Conservation (phyloP, 64 coral and sea anemone genomes). For the Trachythela sp. region DNA sequence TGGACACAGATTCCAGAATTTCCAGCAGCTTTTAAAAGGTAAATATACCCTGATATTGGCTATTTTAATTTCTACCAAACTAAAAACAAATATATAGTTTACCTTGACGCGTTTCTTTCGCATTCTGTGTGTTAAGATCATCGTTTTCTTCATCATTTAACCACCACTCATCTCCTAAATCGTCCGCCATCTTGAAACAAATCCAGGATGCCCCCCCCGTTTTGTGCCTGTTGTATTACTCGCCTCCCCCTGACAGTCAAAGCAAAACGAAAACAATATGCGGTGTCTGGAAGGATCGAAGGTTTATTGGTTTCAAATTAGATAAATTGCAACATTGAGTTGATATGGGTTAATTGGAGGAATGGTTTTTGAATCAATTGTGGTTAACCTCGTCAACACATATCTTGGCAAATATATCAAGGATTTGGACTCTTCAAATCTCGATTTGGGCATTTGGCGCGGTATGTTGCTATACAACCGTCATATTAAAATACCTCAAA, state of each 20-base stretch:
- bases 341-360: neutral
- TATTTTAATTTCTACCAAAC: neutral
- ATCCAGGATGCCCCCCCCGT: neutral
- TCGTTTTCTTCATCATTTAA: neutral
- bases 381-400: constrained; percentile 65
- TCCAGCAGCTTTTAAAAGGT: neutral
- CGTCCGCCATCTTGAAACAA: neutral
- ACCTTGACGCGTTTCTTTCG: neutral
- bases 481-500: neutral
- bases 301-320: neutral
- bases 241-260: neutral
- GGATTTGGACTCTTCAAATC: constrained; percentile 70
- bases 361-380: constrained; percentile 67
- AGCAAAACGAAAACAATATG: neutral
- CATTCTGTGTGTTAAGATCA: neutral
- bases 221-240: neutral
- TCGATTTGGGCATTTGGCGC: constrained; percentile 65
- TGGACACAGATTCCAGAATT: no score
- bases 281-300: neutral
- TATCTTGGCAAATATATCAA: constrained; percentile 92
- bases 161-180: constrained; percentile 25
- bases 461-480: constrained; percentile 47
- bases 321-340: neutral
- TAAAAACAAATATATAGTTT: neutral
- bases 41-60: neutral